A percentile compares a stretch with the other conserved stretches of the same genome.
Evolutionary conservation across 1,140 invertebrate species (phyloP).

Genomic region (Trichonephila clavipes): DNA sequence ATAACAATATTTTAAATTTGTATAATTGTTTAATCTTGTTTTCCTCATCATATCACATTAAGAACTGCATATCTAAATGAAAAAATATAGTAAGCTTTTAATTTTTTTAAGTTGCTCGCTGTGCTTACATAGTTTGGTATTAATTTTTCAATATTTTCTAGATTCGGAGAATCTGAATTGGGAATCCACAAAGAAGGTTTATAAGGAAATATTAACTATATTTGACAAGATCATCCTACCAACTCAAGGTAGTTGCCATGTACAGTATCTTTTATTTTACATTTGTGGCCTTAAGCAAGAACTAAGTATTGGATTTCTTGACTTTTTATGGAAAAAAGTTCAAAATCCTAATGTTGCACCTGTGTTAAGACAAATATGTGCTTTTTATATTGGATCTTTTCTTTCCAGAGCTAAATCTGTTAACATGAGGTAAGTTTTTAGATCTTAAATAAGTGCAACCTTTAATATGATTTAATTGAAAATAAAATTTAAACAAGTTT

Average conservation of each 20-base stretch:
- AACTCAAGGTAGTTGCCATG: slow-evolving; percentile 87
- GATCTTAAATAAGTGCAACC: neutral
- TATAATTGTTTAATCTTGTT: too few relatives aligned
- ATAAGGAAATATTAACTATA: slow-evolving; percentile 83
- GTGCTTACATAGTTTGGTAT: neutral
- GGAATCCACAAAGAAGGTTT: slow-evolving; percentile 81
- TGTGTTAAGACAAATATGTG: slow-evolving; percentile 86
- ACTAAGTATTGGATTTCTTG: slow-evolving; percentile 86
- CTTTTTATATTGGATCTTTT: slow-evolving; percentile 89
- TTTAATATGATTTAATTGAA: too few relatives aligned
- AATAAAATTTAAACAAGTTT: too few relatives aligned
- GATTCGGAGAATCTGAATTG: slow-evolving; percentile 79
- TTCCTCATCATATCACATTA: too few relatives aligned
- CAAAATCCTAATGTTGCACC: slow-evolving; percentile 85
- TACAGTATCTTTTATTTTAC: slow-evolving; percentile 91
- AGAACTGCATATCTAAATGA: too few relatives aligned
- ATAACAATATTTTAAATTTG: neutral
- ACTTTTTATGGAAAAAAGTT: slow-evolving; percentile 89
- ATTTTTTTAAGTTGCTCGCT: too few relatives aligned
- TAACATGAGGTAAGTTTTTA: slow-evolving; percentile 84
- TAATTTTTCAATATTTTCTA: neutral
- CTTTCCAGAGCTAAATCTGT: slow-evolving; percentile 87
- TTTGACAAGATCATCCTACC: slow-evolving; percentile 89
- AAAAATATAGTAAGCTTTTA: too few relatives aligned
- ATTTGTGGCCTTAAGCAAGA: slow-evolving; percentile 86